phyloP scores from a whole-genome alignment of 2,888 invertebrate genomes.

The Balanococcus diminutus region DNA sequence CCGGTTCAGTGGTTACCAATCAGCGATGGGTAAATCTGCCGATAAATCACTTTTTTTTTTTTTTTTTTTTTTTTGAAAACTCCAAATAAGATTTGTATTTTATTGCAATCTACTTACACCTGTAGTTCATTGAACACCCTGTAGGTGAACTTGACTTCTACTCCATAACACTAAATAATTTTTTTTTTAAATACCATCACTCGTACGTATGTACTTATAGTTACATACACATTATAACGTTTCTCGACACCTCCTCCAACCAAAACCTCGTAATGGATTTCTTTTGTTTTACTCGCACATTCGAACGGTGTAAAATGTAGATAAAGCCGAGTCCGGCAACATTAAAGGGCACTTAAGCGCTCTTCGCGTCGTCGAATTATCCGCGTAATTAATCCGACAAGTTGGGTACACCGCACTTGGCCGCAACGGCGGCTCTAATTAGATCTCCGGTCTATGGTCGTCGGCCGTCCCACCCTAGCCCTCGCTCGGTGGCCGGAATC shows the following conservation, averaged over 20 bases:
- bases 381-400: slow-evolving; percentile 26
- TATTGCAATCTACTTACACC: too few species aligned
- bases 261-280: not conserved
- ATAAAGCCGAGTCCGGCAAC: not conserved
- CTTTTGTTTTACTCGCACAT: slow-evolving; percentile 7
- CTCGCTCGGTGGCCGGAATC: not conserved
- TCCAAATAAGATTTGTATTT: too few species aligned
- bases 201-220: not conserved
- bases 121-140: too few species aligned
- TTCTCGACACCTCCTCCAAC: not conserved
- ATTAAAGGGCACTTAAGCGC: slow-evolving; percentile 20
- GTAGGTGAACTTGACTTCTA: too few species aligned
- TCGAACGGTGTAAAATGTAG: not conserved
- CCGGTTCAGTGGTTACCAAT: too few species aligned
- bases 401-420: not conserved
- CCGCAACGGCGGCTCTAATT: not conserved
- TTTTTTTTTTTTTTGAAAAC: too few species aligned
- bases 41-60: too few species aligned
- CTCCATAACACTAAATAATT: too few species aligned
- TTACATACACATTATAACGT: not conserved
- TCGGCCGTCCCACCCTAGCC: not conserved
- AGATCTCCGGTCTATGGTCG: not conserved
- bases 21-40: too few species aligned
- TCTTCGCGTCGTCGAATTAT: not conserved
- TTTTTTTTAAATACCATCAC: too few species aligned